Evolutionary conservation across 2,113 vertebrate species (phyloP), one percentile per base, ranked within the genome.

Genomic region (Indri indri): DNA sequence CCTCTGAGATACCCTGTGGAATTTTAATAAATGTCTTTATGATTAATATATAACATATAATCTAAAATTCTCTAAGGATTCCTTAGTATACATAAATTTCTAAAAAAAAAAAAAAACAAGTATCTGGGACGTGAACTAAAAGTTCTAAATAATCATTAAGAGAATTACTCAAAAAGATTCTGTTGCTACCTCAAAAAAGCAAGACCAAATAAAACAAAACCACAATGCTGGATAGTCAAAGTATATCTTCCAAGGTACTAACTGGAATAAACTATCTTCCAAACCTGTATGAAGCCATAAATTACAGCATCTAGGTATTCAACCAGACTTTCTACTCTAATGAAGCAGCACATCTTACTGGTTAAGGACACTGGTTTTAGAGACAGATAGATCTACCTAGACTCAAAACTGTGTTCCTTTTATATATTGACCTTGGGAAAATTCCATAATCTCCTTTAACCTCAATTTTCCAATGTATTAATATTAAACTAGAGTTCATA

Each of bases 11-110:
- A 76, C 52, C 65, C 9, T 25, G 8, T 13, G 54, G 37, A 70
- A 81, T 94, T 84, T 96, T 80, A 85, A 93, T 71, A 77, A 66
- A 50, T 76, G 50, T 45, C 34, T 92, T 92, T 65, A 65, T 32
- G 23, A 70, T 79, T 73, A 63, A 89, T 32, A 66, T 12, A 50
- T 30, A 14, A 54, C 8, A 90, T 54, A 61, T 34, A 76, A 22
- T 52, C 57, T 61, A 70, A 91, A n/a, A 70, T n/a, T 45, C 59
- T 30, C 79, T 89, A 84, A 84, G 34, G 4, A 50, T 52, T 37
- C 34, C 17, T 76, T 32, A 27, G 54, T 16, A 8, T 54, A 63
- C 2, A 14, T 6, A 12, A 71, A 77, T 61, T 83, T 66, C 34
- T 54, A 14, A 37, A 61, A 66, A 83, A n/a, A 45, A 52, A 74